Conservation (phyloP, 30 jellyfish, hydroid and myxozoan genomes). For the Aurelia sp. region DNA sequence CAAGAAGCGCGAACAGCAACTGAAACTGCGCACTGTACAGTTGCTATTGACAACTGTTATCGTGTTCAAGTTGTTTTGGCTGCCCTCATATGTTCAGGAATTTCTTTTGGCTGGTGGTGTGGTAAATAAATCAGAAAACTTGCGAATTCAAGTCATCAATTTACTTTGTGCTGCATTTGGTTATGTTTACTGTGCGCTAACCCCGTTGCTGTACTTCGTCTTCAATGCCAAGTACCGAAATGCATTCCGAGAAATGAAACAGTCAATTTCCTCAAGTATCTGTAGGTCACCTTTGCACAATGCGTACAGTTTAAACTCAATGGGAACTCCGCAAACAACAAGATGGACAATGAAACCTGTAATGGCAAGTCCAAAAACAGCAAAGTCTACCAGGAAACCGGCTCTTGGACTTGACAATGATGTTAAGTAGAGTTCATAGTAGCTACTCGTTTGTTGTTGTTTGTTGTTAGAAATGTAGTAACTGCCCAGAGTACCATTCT, state of each 20-base stretch:
- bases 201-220: slow-evolving; percentile 48
- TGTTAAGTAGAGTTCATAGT: too few relatives aligned
- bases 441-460: too few relatives aligned
- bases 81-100: slow-evolving; percentile 70
- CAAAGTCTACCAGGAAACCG: too few relatives aligned
- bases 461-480: too few relatives aligned
- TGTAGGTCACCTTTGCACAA: too few relatives aligned
- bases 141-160: slow-evolving; percentile 55
- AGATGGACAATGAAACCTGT: too few relatives aligned
- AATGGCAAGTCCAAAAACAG: too few relatives aligned
- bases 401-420: too few relatives aligned
- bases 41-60: slow-evolving; percentile 45
- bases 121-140: slow-evolving; percentile 4
- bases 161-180: slow-evolving; percentile 54
- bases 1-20: slow-evolving; percentile 17
- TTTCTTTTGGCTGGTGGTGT: slow-evolving; percentile 65
- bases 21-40: slow-evolving; percentile 56
- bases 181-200: slow-evolving; percentile 49
- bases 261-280: background rate
- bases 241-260: slow-evolving; percentile 3
- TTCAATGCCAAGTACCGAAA: slow-evolving; percentile 37
- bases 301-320: slow-evolving; percentile 4
- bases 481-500: too few relatives aligned
- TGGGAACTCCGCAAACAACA: background rate
- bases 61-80: slow-evolving; percentile 64